These are phyloP conservation scores for Poecilia velifera DNA, from an alignment of 2,797 vertebrate species.

Conservation along the genomic window DNA sequence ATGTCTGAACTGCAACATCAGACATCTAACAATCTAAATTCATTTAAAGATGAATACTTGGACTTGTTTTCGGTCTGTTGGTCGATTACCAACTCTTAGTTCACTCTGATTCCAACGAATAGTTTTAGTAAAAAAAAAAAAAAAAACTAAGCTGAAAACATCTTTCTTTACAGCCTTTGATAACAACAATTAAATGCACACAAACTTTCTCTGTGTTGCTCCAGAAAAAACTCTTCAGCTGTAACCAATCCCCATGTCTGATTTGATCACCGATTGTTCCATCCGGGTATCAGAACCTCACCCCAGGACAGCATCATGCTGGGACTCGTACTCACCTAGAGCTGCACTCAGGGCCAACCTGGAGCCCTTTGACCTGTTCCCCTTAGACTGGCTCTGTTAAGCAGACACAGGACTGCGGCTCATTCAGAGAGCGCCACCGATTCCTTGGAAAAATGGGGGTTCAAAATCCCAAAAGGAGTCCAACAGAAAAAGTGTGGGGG, in stretches of 20 bases:
- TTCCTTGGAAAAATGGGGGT: constrained; percentile 37
- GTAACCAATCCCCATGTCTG: neutral
- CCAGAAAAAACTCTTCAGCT: neutral
- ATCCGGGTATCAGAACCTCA: constrained; percentile 18
- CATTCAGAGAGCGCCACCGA: constrained; percentile 25
- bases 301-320: constrained; percentile 15
- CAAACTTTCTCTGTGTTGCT: neutral
- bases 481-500: constrained; percentile 6
- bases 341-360: constrained; percentile 43
- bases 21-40: neutral
- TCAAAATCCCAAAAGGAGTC: constrained; percentile 66
- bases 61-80: constrained; percentile 7
- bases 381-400: constrained; percentile 43
- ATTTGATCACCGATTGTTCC: constrained; percentile 30
- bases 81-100: neutral
- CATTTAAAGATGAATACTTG: neutral
- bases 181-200: neutral
- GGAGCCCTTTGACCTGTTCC: constrained; percentile 67
- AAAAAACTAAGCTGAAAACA: neutral
- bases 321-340: constrained; percentile 70
- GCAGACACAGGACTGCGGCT: constrained; percentile 19
- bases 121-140: neutral
- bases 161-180: neutral
- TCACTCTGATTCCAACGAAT: neutral
- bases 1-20: constrained; percentile 9